phyloP scores from a whole-genome alignment of 2,888 invertebrate species.

The Rhagonycha lutea region DNA sequence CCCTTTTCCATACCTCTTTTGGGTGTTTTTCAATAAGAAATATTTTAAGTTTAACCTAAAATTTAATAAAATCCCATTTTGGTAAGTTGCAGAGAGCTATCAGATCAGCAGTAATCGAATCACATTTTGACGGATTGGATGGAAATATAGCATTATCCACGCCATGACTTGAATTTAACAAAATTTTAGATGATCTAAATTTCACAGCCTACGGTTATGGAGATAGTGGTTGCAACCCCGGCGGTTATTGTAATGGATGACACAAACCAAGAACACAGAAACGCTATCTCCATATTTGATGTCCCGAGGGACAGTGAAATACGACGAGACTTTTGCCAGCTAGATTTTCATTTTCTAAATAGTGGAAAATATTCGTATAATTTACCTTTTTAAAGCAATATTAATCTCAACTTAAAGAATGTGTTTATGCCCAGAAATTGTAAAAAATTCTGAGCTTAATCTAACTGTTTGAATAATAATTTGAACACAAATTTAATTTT shows the following conservation, averaged over 20 bases:
- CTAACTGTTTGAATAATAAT: neutral
- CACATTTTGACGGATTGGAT: neutral
- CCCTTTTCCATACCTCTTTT: neutral
- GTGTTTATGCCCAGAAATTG: neutral
- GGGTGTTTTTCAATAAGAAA: neutral
- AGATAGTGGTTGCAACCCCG: slow-evolving; percentile 11
- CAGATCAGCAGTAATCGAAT: slow-evolving; percentile 8
- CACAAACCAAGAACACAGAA: slow-evolving; percentile 45
- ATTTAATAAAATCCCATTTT: neutral
- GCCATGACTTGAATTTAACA: slow-evolving; percentile 21
- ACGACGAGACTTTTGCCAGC: slow-evolving; percentile 6
- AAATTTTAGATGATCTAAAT: slow-evolving; percentile 12
- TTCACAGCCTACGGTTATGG: slow-evolving; percentile 10
- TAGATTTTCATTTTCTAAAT: slow-evolving; percentile 11
- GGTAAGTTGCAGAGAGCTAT: neutral
- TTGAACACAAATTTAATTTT: neutral
- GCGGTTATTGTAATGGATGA: slow-evolving; percentile 32
- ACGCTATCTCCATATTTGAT: slow-evolving; percentile 55
- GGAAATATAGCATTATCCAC: slow-evolving; percentile 5
- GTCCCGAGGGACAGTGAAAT: slow-evolving; percentile 45
- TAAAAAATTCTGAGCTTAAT: neutral
- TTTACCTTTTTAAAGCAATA: neutral
- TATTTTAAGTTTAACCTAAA: neutral
- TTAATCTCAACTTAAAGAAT: neutral
- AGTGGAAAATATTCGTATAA: neutral